Percentiles rank a stretch among this genome's conserved stretches.
phyloP scores from a whole-genome alignment of 2,797 vertebrate species.

The Phrynocephalus forsythii region DNA sequence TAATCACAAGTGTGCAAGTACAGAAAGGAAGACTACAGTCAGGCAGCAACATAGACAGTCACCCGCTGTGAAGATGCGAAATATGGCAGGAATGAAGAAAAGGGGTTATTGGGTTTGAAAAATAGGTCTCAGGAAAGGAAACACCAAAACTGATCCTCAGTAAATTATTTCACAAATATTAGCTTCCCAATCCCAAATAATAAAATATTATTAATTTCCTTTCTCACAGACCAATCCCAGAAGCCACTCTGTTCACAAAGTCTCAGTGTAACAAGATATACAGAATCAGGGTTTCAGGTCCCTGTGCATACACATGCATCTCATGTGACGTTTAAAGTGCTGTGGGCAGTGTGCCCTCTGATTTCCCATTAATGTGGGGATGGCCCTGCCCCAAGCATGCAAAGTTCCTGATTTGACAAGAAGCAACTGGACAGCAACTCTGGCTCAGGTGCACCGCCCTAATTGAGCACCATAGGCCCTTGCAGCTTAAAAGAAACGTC shows the following conservation, averaged over 20 bases:
- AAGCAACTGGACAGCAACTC: no score
- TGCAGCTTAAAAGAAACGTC: no score
- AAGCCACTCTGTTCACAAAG: no score
- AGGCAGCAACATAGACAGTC: background rate
- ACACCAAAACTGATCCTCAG: background rate
- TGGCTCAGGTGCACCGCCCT: no score
- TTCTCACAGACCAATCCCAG: background rate
- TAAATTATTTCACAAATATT: background rate
- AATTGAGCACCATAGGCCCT: no score
- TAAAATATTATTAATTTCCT: background rate
- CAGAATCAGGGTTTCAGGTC: background rate
- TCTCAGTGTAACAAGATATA: background rate
- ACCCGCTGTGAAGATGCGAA: background rate
- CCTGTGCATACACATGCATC: background rate
- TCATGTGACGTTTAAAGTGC: background rate
- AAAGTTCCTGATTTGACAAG: no score
- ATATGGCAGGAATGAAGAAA: background rate
- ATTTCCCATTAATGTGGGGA: no score
- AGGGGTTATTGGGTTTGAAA: background rate
- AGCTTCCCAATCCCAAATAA: background rate
- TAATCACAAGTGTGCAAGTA: background rate
- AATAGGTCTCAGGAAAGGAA: background rate
- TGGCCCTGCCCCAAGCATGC: no score
- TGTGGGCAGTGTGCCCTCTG: no score
- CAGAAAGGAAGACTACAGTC: background rate